Evolutionary conservation across 2,888 invertebrate species (phyloP).

Genomic region (Pyralis farinalis): DNA sequence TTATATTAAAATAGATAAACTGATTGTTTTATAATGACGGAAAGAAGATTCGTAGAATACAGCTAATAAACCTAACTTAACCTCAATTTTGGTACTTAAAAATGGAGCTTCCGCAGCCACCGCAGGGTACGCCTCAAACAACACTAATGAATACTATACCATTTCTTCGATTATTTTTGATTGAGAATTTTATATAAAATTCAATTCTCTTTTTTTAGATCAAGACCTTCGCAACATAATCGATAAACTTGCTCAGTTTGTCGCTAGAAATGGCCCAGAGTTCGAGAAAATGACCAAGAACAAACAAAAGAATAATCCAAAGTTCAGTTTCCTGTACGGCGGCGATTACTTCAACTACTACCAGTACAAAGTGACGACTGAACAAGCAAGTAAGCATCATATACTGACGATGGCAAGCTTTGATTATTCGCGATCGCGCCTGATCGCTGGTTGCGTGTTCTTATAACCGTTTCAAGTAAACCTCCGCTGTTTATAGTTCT

Average conservation of each 20-base stretch:
- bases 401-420: slow-evolving; percentile 52
- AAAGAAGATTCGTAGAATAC: neutral
- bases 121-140: slow-evolving; percentile 73
- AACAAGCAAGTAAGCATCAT: slow-evolving; percentile 92
- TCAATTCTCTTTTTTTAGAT: slow-evolving; percentile 78
- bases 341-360: slow-evolving; percentile 98
- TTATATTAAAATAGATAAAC: neutral
- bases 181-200: neutral
- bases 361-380: slow-evolving; percentile 96
- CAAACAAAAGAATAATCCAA: slow-evolving; percentile 98
- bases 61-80: slow-evolving; percentile 30
- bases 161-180: neutral
- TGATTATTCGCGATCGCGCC: slow-evolving; percentile 50
- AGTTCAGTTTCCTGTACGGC: slow-evolving; percentile 98
- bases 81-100: slow-evolving; percentile 51
- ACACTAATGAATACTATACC: too few species aligned
- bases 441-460: slow-evolving; percentile 63
- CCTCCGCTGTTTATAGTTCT: slow-evolving; percentile 86
- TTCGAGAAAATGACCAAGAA: slow-evolving; percentile 99
- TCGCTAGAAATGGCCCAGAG: slow-evolving; percentile 99
- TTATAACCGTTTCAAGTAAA: slow-evolving; percentile 74
- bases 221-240: slow-evolving; percentile 97
- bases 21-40: slow-evolving; percentile 2
- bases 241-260: slow-evolving; percentile 99
- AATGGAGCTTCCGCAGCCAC: slow-evolving; percentile 81